Base-by-base conservation (phyloP, 37 sponge, comb jelly and placozoan genomes). In the Halichondria panicea region DNA sequence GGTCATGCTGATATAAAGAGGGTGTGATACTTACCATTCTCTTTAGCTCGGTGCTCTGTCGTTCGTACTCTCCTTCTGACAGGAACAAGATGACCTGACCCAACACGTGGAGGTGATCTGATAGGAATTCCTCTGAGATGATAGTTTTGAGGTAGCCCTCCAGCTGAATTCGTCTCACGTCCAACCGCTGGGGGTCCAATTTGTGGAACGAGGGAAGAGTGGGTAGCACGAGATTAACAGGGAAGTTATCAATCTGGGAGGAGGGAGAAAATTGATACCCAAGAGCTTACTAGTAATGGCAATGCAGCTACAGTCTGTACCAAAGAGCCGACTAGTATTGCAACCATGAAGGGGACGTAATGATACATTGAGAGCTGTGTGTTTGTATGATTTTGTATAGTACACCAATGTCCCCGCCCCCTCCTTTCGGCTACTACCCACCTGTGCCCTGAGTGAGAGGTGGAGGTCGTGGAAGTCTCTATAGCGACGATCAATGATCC, bases 401-500 rank as follows among this genome's bases (percentile, higher is more conserved):
- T 24, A n/a, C n/a, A n/a, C n/a, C n/a, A n/a, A n/a, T n/a, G n/a
- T n/a, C n/a, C n/a, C n/a, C n/a, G n/a, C n/a, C n/a, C n/a, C n/a
- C n/a, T n/a, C n/a, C n/a, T n/a, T n/a, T n/a, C n/a, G n/a, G n/a
- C n/a, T n/a, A n/a, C n/a, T n/a, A n/a, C n/a, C 59, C 21, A 89
- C 89, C 63, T 55, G 32, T 18, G 21, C 60, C 25, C 71, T 41
- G 31, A 90, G 87, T 15, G 71, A 69, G 53, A 84, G 68, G 43
- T 90, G 70, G 5, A 90, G 43, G 46, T 84, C 87, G 28, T 90
- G 87, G 45, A 90, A 80, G 59, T 90, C 91, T 11, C 75, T 50
- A 55, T 72, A 85, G 28, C 81, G 65, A 33, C 91, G 57, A 11
- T 48, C 39, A 1, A 70, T 75, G 37, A 50, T 31, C 87, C 86